Evolutionary conservation across 2,113 vertebrate genomes (phyloP), one percentile per base, ranked within the genome.

Genomic region (Tragelaphus strepsiceros): DNA sequence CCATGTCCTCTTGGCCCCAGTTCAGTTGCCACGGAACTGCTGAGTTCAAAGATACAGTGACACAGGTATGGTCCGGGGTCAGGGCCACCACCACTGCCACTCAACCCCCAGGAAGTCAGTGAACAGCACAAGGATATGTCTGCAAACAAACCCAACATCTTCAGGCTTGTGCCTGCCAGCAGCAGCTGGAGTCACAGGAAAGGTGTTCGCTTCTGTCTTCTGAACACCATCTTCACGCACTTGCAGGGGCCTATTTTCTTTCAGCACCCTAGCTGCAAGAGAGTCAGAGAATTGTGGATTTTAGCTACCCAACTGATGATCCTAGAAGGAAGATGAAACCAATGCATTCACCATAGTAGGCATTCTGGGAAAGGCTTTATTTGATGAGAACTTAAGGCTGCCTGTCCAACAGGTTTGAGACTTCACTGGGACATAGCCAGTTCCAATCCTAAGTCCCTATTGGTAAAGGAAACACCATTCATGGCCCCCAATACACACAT

Each of bases 211-310:
- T 74, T 28, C 26, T 2, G 13, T 82, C 43, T 80, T 83, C 71
- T 88, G 61, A 88, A 95, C 1, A 11, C 22, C 28, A 56, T 30
- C 61, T 83, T 6, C 1, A 0, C 26, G n/a, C 12, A 56, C 30
- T 2, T 71, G 13, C 3, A 21, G 67, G n/a, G 88, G 54, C 35
- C n/a, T 78, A n/a, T 86, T 77, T 95, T 85, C 74, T 90, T 59
- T 51, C 8, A 58, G 84, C 90, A 92, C 11, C 26, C 22, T 96
- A 91, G 91, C 77, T 94, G 81, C 95, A 96, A 94, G 95, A 61
- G 90, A 95, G 64, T 90, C 95, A 86, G 54, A 21, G 67, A 80
- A 84, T 2, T 32, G 2, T 14, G 86, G 3, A 7, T 89, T 77
- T 94, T 43, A 78, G 24, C 49, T 89, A 49, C 35, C 28, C 77